phyloP scores from a whole-genome alignment of 2,888 invertebrate genomes.

The Melinopterus prodromus region DNA sequence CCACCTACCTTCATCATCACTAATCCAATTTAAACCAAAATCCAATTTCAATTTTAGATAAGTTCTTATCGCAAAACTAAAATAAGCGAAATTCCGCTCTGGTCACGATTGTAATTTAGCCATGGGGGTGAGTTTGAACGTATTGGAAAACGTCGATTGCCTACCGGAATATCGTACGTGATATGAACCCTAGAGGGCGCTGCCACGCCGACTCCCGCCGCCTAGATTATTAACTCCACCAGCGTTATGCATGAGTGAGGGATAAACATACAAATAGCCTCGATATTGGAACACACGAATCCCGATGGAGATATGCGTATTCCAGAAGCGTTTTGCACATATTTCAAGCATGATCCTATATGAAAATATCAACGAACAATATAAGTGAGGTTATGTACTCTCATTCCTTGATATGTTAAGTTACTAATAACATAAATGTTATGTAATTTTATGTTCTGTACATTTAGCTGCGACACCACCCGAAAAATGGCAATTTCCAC shows the following conservation, averaged over 20 bases:
- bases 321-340: not conserved
- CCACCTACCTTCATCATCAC: not conserved
- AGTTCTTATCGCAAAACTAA: not conserved
- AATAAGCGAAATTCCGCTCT: not conserved
- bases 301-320: not conserved
- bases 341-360: not conserved
- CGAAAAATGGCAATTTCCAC: not conserved
- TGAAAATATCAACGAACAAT: not conserved
- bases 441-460: not conserved
- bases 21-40: not conserved
- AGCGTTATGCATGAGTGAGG: not conserved
- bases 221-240: not conserved
- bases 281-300: not conserved
- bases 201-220: not conserved
- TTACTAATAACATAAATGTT: not conserved
- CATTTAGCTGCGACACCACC: not conserved
- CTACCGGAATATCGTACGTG: conserved; percentile 56
- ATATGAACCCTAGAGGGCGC: conserved; percentile 47
- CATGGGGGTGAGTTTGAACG: conserved; percentile 25
- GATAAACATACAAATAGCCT: not conserved
- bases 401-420: not conserved
- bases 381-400: too few relatives aligned
- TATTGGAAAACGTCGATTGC: conserved; percentile 58
- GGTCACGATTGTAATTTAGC: not conserved
- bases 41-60: not conserved